Conservation (phyloP, 1,140 invertebrate genomes). For the Philopotamus ludificatus region DNA sequence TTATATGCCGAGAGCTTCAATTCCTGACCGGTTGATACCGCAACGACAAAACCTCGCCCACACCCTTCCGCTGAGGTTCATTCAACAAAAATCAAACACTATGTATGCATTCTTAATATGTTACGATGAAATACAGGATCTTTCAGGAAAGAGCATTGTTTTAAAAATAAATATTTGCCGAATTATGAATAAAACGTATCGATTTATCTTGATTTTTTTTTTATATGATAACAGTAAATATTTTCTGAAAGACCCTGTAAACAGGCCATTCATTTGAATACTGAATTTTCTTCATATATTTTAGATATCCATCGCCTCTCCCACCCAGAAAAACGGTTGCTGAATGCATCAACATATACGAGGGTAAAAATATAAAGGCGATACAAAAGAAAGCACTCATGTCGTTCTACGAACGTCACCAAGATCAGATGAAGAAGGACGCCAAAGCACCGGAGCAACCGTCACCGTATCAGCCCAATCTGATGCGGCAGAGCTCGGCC, state of each 20-base stretch:
- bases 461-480: not conserved
- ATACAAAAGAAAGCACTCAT: conserved; percentile 85
- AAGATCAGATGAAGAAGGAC: conserved; percentile 44
- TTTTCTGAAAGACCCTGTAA: not conserved
- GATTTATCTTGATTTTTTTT: too few species aligned
- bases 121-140: too few species aligned
- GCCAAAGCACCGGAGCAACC: not conserved
- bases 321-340: conserved; percentile 65
- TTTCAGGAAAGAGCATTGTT: too few species aligned
- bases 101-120: conserved; percentile 18
- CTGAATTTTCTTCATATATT: conserved; percentile 16
- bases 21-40: conserved; percentile 56
- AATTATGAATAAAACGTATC: too few species aligned
- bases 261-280: not conserved
- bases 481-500: conserved; percentile 5
- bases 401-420: conserved; percentile 81
- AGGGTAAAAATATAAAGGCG: conserved; percentile 71
- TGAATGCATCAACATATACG: conserved; percentile 73
- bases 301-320: conserved; percentile 48
- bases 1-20: conserved; percentile 57
- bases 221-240: too few species aligned
- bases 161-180: too few species aligned
- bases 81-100: conserved; percentile 39
- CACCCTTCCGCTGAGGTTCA: conserved; percentile 47
- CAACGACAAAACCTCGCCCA: conserved; percentile 55